Evolutionary conservation across 1,140 invertebrate genomes (phyloP).

Genomic region (Drosophila santomea): DNA sequence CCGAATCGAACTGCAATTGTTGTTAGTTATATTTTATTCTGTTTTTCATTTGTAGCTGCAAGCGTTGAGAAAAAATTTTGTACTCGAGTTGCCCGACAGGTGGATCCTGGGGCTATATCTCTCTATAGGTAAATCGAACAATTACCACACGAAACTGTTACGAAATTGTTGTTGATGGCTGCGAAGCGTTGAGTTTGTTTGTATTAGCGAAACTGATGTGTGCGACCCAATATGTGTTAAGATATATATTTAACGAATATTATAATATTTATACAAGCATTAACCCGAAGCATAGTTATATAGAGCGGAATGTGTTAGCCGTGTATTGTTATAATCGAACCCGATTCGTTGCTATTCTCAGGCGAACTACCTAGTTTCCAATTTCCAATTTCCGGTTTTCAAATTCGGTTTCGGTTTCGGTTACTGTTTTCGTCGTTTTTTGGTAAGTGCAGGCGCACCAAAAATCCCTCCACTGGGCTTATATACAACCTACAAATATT

Average conservation of each 20-base stretch:
- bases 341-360: slow-evolving; percentile 29
- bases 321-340: slow-evolving; percentile 62
- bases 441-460: slow-evolving; percentile 67
- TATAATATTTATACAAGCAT: slow-evolving; percentile 24
- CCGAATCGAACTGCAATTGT: slow-evolving; percentile 30
- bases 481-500: slow-evolving; percentile 31
- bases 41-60: slow-evolving; percentile 18
- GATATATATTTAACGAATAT: slow-evolving; percentile 16
- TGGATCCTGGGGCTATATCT: slow-evolving; percentile 23
- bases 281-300: slow-evolving; percentile 24
- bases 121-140: not conserved
- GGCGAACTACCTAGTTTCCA: slow-evolving; percentile 22
- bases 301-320: slow-evolving; percentile 53
- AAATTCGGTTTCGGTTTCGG: too few relatives aligned
- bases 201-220: slow-evolving; percentile 21
- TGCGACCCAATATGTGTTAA: slow-evolving; percentile 33
- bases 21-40: not conserved
- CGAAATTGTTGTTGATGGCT: slow-evolving; percentile 39
- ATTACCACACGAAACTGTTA: slow-evolving; percentile 10
- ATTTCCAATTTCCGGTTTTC: not conserved
- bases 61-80: slow-evolving; percentile 2
- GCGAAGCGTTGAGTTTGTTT: slow-evolving; percentile 10
- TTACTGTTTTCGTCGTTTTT: slow-evolving; percentile 23
- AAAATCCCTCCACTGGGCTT: slow-evolving; percentile 69
- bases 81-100: slow-evolving; percentile 11